Percentiles rank a stretch among this genome's conserved stretches.
These are phyloP conservation scores for Falco naumanni DNA, from an alignment of 2,797 vertebrate species.

Conservation along the genomic window DNA sequence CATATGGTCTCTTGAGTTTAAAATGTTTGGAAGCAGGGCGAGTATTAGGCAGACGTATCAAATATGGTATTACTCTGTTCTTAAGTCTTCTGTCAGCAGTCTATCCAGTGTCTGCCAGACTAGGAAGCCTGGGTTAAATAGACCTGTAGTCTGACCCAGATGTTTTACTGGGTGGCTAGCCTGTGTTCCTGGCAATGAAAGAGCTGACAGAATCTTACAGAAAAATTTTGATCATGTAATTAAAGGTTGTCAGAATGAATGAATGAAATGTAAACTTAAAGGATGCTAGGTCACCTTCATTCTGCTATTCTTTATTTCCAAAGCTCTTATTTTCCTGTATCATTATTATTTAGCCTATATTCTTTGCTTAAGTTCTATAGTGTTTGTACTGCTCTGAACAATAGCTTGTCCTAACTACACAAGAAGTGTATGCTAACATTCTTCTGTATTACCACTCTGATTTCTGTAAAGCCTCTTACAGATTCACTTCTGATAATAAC, in stretches of 20 bases:
- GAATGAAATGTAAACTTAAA: background rate
- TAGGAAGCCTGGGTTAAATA: background rate
- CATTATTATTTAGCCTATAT: background rate
- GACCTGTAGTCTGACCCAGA: background rate
- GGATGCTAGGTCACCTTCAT: background rate
- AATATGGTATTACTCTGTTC: background rate
- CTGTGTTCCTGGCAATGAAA: background rate
- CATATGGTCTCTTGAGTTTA: background rate
- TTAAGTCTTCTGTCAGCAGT: background rate
- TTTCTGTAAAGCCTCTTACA: background rate
- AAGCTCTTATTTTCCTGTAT: background rate
- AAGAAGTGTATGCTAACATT: background rate
- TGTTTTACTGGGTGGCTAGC: background rate
- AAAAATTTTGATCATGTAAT: background rate
- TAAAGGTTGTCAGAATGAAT: background rate
- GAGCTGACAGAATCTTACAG: background rate
- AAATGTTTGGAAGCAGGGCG: background rate
- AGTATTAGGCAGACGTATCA: rapidly evolving
- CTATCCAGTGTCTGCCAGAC: background rate
- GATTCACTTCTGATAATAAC: background rate
- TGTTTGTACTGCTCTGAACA: background rate
- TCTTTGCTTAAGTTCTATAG: background rate
- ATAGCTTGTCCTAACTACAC: background rate
- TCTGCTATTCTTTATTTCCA: background rate
- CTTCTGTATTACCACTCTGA: background rate